Evolutionary conservation across 2,797 vertebrate genomes (phyloP).

Genomic region (Corythornis leucogaster): DNA sequence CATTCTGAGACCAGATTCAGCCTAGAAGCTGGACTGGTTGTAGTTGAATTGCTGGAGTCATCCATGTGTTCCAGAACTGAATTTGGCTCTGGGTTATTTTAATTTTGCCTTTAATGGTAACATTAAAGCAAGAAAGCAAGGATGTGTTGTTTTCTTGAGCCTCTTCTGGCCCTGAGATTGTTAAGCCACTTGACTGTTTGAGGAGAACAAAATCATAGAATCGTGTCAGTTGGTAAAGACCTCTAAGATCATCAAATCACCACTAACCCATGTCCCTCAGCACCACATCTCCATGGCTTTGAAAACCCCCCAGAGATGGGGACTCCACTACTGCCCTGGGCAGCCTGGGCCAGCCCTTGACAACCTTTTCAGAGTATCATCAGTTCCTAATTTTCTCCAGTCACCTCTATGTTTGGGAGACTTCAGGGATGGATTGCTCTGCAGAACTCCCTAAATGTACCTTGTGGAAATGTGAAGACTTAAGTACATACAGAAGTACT

Average conservation of each 20-base stretch:
- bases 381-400: neutral
- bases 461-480: neutral
- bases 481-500: neutral
- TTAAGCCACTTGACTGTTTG: neutral
- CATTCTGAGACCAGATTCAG: neutral
- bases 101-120: neutral
- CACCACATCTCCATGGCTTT: too few relatives aligned
- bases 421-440: neutral
- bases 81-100: slow-evolving; percentile 6
- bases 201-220: neutral
- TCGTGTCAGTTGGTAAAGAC: too few relatives aligned
- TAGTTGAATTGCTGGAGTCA: neutral
- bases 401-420: neutral
- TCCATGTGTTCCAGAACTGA: neutral
- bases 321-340: too few relatives aligned
- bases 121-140: neutral
- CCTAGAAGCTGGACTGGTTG: neutral
- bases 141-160: neutral
- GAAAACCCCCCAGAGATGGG: too few relatives aligned
- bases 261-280: too few relatives aligned
- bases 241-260: too few relatives aligned
- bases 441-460: neutral
- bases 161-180: neutral
- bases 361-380: too few relatives aligned
- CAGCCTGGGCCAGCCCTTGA: too few relatives aligned